Conservation (phyloP, 2,888 invertebrate species). For the Cybosia mesomella region DNA sequence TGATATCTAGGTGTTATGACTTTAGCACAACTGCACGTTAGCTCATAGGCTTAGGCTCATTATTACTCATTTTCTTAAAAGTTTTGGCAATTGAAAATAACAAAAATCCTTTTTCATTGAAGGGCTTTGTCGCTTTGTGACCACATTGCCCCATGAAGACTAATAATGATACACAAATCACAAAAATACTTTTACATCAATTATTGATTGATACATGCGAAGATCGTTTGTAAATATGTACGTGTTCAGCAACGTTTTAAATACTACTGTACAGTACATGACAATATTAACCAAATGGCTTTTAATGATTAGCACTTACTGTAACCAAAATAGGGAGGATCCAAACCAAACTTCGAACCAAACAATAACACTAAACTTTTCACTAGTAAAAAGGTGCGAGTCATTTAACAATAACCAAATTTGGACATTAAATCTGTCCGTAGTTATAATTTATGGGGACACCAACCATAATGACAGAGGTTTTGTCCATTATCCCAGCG, state of each 20-base stretch:
- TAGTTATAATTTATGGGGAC: constrained; percentile 65
- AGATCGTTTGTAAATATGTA: background rate
- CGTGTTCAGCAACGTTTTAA: background rate
- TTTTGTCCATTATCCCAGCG: constrained; percentile 73
- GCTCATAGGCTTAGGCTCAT: no score
- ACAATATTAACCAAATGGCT: background rate
- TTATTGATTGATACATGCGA: background rate
- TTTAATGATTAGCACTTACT: background rate
- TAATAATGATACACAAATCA: no score
- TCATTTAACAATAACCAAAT: constrained; percentile 63
- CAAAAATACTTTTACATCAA: no score
- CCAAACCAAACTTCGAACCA: background rate
- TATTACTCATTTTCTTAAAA: no score
- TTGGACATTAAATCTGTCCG: constrained; percentile 61
- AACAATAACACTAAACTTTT: constrained; percentile 27
- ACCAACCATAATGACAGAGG: constrained; percentile 69
- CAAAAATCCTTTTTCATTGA: no score
- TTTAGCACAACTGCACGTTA: no score
- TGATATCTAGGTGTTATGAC: background rate
- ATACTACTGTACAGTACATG: no score
- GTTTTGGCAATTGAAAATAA: no score
- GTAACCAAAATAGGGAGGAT: background rate
- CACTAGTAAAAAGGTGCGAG: constrained; percentile 37
- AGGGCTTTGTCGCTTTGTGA: no score
- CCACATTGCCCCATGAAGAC: no score